Evolutionary conservation across 2,888 invertebrate species (phyloP).

Genomic region (Tethea ocularis): DNA sequence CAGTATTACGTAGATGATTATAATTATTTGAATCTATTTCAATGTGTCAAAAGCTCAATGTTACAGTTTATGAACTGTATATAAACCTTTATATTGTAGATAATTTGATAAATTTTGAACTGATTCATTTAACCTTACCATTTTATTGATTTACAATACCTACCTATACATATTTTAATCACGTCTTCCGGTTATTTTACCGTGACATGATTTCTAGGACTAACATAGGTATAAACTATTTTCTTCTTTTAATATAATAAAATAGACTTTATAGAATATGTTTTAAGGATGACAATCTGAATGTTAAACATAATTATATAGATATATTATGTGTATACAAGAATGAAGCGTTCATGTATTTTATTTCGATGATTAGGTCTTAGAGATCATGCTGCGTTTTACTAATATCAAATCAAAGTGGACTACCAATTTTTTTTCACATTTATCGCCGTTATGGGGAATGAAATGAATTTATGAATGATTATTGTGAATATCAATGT

Average conservation of each 20-base stretch:
- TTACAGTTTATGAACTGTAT: slow-evolving; percentile 40
- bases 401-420: background rate
- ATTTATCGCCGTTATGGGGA: background rate
- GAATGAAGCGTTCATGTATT: background rate
- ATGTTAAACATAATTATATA: background rate
- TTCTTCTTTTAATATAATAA: background rate
- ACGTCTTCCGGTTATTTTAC: background rate
- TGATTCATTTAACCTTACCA: slow-evolving; percentile 9
- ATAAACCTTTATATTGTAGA: background rate
- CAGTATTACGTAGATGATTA: slow-evolving; percentile 69
- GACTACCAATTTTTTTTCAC: no score
- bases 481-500: slow-evolving; percentile 34
- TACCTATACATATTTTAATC: background rate
- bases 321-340: background rate
- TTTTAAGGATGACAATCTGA: background rate
- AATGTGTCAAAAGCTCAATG: slow-evolving; percentile 77
- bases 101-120: slow-evolving; percentile 12
- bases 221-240: background rate
- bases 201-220: slow-evolving; percentile 5
- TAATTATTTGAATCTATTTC: slow-evolving; percentile 52
- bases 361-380: background rate
- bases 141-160: background rate
- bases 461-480: slow-evolving; percentile 5
- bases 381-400: background rate
- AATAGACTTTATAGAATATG: background rate